Percentiles rank a stretch among this genome's conserved stretches.
These are phyloP conservation scores for Picus viridis DNA, from an alignment of 2,797 vertebrate genomes.

Conservation along the genomic window DNA sequence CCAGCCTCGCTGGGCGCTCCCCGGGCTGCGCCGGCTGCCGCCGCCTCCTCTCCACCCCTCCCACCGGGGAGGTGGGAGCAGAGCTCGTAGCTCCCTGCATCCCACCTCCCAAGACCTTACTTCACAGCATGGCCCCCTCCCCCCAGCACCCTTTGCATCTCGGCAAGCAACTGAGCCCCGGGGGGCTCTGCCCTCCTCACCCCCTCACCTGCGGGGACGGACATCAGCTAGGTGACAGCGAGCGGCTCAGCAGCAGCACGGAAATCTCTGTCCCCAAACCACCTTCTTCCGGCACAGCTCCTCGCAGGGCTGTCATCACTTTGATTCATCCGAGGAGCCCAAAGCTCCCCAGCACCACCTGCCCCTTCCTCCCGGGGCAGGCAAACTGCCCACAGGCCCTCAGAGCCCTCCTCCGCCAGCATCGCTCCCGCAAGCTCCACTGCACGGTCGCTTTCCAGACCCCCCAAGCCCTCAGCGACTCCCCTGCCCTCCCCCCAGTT, in stretches of 20 bases:
- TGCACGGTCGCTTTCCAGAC: not conserved
- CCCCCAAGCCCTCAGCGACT: fast-evolving
- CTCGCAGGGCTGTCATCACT: not conserved
- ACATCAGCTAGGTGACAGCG: not conserved
- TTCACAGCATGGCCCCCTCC: not conserved
- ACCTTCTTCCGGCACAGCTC: not conserved
- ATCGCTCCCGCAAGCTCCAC: not conserved
- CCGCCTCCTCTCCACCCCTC: not conserved
- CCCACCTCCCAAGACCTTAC: not conserved
- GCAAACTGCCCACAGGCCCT: not conserved
- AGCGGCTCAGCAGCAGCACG: not conserved
- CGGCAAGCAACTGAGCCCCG: not conserved
- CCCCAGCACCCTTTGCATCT: not conserved
- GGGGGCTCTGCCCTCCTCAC: not conserved
- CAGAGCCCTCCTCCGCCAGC: not conserved
- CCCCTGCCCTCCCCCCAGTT: fast-evolving
- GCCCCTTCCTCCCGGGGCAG: fast-evolving
- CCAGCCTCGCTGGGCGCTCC: not conserved
- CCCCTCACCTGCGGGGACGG: not conserved
- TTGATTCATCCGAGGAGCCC: not conserved
- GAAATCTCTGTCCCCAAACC: not conserved
- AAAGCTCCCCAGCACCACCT: not conserved
- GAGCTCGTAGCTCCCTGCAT: not conserved
- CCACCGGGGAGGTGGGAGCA: not conserved
- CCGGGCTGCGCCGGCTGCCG: fast-evolving